A percentile compares a stretch with the other conserved stretches of the same genome.
phyloP scores from a whole-genome alignment of 2,113 vertebrate species.

The Centropristis striata region DNA sequence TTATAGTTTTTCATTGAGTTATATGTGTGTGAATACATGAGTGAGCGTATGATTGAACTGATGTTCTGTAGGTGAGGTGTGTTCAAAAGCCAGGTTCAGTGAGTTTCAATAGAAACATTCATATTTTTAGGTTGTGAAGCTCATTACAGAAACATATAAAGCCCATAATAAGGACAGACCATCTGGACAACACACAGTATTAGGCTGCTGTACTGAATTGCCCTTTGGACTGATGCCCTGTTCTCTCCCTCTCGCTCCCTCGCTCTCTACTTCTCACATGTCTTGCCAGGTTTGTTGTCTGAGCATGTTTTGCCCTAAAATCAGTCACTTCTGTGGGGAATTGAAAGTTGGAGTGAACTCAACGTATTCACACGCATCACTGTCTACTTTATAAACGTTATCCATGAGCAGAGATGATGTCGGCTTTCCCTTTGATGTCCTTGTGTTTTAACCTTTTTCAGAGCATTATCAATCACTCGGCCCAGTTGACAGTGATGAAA shows the following conservation, averaged over 20 bases:
- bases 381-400: constrained; percentile 5
- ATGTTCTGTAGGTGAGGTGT: constrained; percentile 16
- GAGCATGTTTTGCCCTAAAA: constrained; percentile 70
- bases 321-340: constrained; percentile 54
- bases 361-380: constrained; percentile 26
- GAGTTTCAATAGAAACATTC: constrained; percentile 30
- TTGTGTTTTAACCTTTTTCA: constrained; percentile 51
- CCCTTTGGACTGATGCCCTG: constrained; percentile 66
- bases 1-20: background rate
- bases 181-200: constrained; percentile 73
- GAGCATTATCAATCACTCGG: constrained; percentile 46
- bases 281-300: constrained; percentile 73
- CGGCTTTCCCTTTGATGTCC: constrained; percentile 7
- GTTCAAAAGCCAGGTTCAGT: constrained; percentile 24
- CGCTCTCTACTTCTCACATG: constrained; percentile 55
- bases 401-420: background rate
- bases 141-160: constrained; percentile 70
- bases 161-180: constrained; percentile 72
- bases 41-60: background rate
- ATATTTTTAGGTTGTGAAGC: constrained; percentile 52
- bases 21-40: background rate
- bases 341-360: constrained; percentile 44
- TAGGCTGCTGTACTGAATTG: constrained; percentile 63
- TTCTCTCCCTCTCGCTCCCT: constrained; percentile 40
- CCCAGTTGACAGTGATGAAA: constrained; percentile 27